phyloP scores from a whole-genome alignment of 1,140 invertebrate genomes.

The Polypedilum pembai region DNA sequence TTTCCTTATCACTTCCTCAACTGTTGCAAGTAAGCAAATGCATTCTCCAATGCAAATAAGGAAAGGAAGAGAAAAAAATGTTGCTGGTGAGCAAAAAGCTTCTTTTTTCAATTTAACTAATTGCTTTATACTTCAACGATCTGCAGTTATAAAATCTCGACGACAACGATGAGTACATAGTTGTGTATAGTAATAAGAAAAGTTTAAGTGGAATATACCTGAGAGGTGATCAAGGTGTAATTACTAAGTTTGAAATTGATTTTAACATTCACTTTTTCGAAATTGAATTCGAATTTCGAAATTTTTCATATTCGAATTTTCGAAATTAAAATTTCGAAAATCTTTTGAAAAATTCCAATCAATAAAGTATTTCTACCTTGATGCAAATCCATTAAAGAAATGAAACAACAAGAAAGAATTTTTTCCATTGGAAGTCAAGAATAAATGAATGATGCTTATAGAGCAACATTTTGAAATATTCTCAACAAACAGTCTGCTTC shows the following conservation, averaged over 20 bases:
- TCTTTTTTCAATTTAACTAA: constrained; percentile 26
- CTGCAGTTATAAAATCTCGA: not conserved
- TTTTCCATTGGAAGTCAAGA: not conserved
- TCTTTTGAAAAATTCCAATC: too few species aligned
- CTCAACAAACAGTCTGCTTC: not conserved
- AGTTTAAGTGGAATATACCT: not conserved
- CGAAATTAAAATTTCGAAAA: too few species aligned
- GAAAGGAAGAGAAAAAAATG: constrained; percentile 7
- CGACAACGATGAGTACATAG: not conserved
- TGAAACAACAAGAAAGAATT: not conserved
- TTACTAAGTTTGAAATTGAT: too few species aligned
- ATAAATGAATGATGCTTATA: too few species aligned
- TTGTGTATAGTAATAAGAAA: not conserved
- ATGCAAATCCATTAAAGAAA: constrained; percentile 18
- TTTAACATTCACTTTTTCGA: too few species aligned
- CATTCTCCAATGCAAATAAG: not conserved
- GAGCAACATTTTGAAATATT: not conserved
- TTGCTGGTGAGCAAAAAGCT: not conserved
- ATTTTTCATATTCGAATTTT: too few species aligned
- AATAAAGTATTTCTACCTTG: not conserved
- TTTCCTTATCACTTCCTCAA: not conserved
- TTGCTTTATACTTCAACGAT: constrained; percentile 23
- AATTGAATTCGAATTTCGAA: too few species aligned
- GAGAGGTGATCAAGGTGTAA: too few species aligned
- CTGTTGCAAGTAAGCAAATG: not conserved